Conservation (phyloP, 2,797 vertebrate species). For the Pseudochirops corinnae region DNA sequence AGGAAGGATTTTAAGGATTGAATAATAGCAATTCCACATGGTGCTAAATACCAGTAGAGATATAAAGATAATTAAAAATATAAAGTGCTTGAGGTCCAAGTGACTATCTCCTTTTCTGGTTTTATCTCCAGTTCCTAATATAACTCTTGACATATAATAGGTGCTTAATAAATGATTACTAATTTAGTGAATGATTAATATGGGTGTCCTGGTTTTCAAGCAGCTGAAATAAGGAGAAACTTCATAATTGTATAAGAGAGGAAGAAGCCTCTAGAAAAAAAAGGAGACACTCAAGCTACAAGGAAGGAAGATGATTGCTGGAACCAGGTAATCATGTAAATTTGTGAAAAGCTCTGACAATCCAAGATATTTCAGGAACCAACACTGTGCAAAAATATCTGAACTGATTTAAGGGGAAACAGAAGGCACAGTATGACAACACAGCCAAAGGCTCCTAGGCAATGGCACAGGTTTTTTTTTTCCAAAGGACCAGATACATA, state of each 20-base stretch:
- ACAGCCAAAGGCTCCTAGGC: slow-evolving; percentile 40
- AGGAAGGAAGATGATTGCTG: not conserved
- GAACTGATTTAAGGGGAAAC: slow-evolving; percentile 23
- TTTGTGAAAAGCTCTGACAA: slow-evolving; percentile 8
- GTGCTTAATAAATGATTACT: not conserved
- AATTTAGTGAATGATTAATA: not conserved
- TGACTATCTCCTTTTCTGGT: not conserved
- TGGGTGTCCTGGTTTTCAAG: not conserved
- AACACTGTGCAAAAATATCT: not conserved
- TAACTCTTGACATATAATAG: not conserved
- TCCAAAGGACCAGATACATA: slow-evolving; percentile 58
- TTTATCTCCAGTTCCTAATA: not conserved
- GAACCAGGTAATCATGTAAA: not conserved
- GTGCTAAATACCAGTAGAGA: not conserved
- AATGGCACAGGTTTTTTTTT: slow-evolving; percentile 33
- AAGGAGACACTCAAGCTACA: not conserved
- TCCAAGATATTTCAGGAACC: not conserved
- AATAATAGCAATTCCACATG: not conserved
- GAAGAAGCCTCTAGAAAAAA: not conserved
- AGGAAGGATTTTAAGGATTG: not conserved
- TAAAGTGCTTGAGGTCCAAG: not conserved
- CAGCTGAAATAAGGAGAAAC: not conserved
- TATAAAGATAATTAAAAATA: not conserved
- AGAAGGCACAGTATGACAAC: not conserved
- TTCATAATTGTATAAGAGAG: not conserved